Percentiles rank a stretch among this genome's conserved stretches.
Evolutionary conservation across 2,113 vertebrate species (phyloP).

Genomic region (Equus quagga): DNA sequence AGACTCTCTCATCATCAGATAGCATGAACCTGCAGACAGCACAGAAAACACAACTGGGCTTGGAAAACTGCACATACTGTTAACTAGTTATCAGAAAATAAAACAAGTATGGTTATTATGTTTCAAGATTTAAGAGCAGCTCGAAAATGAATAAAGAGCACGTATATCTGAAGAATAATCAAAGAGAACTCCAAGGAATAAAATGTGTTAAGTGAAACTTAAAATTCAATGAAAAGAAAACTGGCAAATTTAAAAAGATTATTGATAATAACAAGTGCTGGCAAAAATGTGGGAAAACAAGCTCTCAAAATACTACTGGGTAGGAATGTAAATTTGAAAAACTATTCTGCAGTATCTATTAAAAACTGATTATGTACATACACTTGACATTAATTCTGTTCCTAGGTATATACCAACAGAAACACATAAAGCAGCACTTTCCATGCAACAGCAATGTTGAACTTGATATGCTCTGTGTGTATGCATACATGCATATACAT

Average conservation of each 20-base stretch:
- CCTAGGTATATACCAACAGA: neutral
- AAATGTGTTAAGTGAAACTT: neutral
- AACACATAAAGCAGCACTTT: neutral
- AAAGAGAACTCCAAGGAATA: neutral
- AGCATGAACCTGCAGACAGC: neutral
- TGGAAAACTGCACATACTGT: neutral
- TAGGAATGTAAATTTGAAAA: neutral
- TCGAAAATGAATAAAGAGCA: neutral
- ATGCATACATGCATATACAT: too few relatives aligned
- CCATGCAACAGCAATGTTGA: neutral
- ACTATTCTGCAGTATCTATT: neutral
- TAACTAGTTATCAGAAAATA: neutral
- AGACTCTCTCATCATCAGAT: neutral
- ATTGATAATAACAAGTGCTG: neutral
- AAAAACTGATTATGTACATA: neutral
- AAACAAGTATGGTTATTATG: neutral
- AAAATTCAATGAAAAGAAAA: neutral
- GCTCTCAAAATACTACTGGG: neutral
- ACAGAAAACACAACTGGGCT: neutral
- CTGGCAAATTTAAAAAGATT: neutral
- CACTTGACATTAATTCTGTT: neutral
- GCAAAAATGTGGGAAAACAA: neutral
- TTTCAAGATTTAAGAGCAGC: neutral
- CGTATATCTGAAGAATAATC: neutral
- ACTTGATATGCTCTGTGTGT: neutral